A percentile compares a stretch with the other conserved stretches of the same genome.
Conservation (phyloP, 2,888 invertebrate genomes). For the Ophonus ardosiacus region DNA sequence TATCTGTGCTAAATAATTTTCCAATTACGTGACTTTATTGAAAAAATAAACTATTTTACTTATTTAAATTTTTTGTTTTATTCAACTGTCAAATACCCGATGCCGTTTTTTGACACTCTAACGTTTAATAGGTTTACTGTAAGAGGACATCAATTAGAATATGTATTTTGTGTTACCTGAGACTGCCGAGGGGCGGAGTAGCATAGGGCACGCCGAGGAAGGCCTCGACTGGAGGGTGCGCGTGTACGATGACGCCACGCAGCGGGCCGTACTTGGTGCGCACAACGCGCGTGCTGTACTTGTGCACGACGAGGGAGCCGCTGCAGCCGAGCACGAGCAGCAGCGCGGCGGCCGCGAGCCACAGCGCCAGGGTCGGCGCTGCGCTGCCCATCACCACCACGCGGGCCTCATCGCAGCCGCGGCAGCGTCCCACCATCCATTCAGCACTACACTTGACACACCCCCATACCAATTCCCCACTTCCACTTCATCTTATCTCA, state of each 20-base stretch:
- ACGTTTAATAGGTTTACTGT: too few species aligned
- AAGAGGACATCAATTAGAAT: too few species aligned
- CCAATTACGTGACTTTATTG: too few species aligned
- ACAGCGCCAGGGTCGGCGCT: conserved; percentile 76
- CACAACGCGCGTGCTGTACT: conserved; percentile 89
- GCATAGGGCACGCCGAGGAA: conserved; percentile 97
- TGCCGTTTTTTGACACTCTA: too few species aligned
- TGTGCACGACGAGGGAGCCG: conserved; percentile 81
- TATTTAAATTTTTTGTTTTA: too few species aligned
- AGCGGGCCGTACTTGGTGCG: conserved; percentile 93
- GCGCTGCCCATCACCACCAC: conserved; percentile 72
- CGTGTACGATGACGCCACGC: conserved; percentile 89
- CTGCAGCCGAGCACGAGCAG: conserved; percentile 65
- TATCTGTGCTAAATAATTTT: too few species aligned
- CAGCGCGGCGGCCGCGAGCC: conserved; percentile 75
- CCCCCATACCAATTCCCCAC: background rate
- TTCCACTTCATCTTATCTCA: background rate
- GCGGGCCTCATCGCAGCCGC: conserved; percentile 44
- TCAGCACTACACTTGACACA: background rate
- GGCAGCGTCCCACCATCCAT: conserved; percentile 1
- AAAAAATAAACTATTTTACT: too few species aligned
- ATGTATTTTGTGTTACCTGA: conserved; percentile 80
- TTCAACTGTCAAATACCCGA: too few species aligned
- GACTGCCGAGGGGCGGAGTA: conserved; percentile 91
- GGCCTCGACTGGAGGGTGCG: conserved; percentile 90